Percentiles rank a stretch among this genome's conserved stretches.
Conservation (phyloP, 2,113 vertebrate species). For the Actenoides hombroni region DNA sequence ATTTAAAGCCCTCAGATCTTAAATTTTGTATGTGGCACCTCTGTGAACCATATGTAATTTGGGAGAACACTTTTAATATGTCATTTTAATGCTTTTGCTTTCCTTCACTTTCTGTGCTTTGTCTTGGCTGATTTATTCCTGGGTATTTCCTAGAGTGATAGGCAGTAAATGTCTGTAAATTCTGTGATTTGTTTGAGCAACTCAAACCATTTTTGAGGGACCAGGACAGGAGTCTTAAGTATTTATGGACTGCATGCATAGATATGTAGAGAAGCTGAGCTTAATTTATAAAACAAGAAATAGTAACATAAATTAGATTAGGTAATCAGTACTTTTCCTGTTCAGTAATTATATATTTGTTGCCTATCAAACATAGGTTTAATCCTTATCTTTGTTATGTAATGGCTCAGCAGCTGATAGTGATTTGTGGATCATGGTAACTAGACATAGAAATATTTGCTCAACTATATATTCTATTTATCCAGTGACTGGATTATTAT, state of each 20-base stretch:
- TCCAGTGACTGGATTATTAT: not conserved
- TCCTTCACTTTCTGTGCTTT: not conserved
- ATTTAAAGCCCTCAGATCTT: not conserved
- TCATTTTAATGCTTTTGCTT: conserved; percentile 30
- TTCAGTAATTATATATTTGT: not conserved
- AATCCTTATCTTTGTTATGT: not conserved
- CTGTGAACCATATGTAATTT: conserved; percentile 31
- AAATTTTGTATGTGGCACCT: conserved; percentile 14
- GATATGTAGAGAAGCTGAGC: not conserved
- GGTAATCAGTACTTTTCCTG: not conserved
- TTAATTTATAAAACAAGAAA: conserved; percentile 17
- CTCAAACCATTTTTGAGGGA: not conserved
- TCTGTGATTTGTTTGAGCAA: not conserved
- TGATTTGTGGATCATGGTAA: not conserved
- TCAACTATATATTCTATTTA: not conserved
- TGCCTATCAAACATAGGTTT: not conserved
- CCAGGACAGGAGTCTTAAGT: not conserved
- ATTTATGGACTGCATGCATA: not conserved
- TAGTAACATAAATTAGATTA: not conserved
- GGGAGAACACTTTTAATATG: conserved; percentile 6
- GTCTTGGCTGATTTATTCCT: conserved; percentile 24
- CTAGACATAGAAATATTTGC: not conserved
- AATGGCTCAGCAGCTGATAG: not conserved
- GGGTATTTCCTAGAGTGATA: not conserved
- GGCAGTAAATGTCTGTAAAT: not conserved